A percentile compares a stretch with the other conserved stretches of the same genome.
These are phyloP conservation scores for Caenorhabditis remanei DNA, from an alignment of 1,140 invertebrate genomes.

Conservation along the genomic window DNA sequence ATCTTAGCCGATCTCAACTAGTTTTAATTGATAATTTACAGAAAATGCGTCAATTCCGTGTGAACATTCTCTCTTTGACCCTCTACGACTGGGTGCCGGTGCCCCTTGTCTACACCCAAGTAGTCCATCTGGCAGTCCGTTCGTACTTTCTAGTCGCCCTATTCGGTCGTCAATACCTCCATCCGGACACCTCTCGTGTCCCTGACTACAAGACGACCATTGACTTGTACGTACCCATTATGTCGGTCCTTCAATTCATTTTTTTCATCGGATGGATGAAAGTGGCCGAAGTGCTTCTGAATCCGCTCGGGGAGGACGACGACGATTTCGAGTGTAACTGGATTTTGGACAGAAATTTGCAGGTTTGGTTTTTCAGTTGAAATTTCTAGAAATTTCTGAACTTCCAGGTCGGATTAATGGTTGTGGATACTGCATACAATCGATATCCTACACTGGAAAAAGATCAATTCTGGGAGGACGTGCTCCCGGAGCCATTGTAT, in stretches of 20 bases:
- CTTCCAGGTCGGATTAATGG: constrained; percentile 61
- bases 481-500: constrained; percentile 63
- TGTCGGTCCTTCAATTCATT: constrained; percentile 71
- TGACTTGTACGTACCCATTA: constrained; percentile 73
- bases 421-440: constrained; percentile 65
- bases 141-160: constrained; percentile 74
- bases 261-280: constrained; percentile 74
- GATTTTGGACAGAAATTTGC: constrained; percentile 66
- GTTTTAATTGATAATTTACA: constrained; percentile 53
- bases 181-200: constrained; percentile 31
- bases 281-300: constrained; percentile 70
- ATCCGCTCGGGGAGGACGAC: constrained; percentile 71
- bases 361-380: background rate
- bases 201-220: constrained; percentile 49
- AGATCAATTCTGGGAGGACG: constrained; percentile 66
- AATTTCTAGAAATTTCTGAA: background rate
- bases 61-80: constrained; percentile 73
- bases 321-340: constrained; percentile 75
- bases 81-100: constrained; percentile 76
- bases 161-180: constrained; percentile 73
- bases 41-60: constrained; percentile 74
- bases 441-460: constrained; percentile 57
- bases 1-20: too few species aligned
- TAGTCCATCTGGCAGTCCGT: constrained; percentile 68
- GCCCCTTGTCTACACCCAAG: constrained; percentile 71